Conservation (phyloP, 2,888 invertebrate genomes). For the Zaprionus lineosus region DNA sequence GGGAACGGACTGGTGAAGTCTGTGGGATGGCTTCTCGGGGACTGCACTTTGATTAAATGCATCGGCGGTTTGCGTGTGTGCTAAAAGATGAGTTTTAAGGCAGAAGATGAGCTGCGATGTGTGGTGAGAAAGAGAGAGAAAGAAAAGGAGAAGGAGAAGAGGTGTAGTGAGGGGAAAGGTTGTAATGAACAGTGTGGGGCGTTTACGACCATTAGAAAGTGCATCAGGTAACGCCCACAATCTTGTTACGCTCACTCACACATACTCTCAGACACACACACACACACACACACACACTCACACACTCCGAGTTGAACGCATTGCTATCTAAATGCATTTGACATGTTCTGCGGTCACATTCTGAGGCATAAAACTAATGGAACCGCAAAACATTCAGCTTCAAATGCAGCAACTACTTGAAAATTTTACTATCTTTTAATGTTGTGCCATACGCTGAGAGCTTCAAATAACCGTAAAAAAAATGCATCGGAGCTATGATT, state of each 20-base stretch:
- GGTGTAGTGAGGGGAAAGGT: slow-evolving; percentile 28
- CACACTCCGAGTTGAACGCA: slow-evolving; percentile 1
- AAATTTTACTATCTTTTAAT: slow-evolving; percentile 69
- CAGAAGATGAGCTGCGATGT: no score
- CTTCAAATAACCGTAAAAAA: slow-evolving; percentile 65
- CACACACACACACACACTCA: slow-evolving; percentile 14
- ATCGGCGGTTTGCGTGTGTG: slow-evolving; percentile 55
- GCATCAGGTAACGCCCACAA: slow-evolving; percentile 60
- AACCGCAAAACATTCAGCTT: slow-evolving; percentile 31
- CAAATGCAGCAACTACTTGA: slow-evolving; percentile 22
- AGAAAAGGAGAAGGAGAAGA: neutral
- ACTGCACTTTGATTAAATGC: slow-evolving; percentile 56
- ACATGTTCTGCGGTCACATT: slow-evolving; percentile 65
- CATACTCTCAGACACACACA: no score
- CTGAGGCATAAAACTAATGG: slow-evolving; percentile 66
- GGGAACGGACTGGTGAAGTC: slow-evolving; percentile 29
- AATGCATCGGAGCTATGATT: slow-evolving; percentile 26
- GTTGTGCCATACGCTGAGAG: slow-evolving; percentile 43
- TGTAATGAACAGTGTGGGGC: slow-evolving; percentile 55
- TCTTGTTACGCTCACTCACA: slow-evolving; percentile 7
- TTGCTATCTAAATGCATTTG: slow-evolving; percentile 71
- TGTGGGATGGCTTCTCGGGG: slow-evolving; percentile 10
- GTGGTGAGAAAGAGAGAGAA: neutral
- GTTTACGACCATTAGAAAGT: slow-evolving; percentile 60
- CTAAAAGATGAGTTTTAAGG: slow-evolving; percentile 26